Percentiles rank a stretch among this genome's conserved stretches.
These are phyloP conservation scores for Amblyjoppa fuscipennis DNA, from an alignment of 2,888 invertebrate genomes.

Conservation along the genomic window DNA sequence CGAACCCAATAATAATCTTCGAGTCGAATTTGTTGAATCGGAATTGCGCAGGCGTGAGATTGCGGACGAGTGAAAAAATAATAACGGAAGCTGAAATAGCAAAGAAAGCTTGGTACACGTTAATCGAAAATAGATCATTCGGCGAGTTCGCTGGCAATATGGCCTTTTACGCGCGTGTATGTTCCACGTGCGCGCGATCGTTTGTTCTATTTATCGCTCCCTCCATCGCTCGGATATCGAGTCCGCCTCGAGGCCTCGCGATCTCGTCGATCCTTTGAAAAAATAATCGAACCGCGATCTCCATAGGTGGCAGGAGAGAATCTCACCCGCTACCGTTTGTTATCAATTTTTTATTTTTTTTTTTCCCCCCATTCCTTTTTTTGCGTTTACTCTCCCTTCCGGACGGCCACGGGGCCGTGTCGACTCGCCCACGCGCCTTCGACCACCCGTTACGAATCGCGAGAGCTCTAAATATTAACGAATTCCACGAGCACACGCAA, in stretches of 20 bases:
- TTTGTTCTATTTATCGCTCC: constrained; percentile 30
- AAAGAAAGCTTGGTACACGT: constrained; percentile 45
- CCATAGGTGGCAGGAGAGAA: constrained; percentile 49
- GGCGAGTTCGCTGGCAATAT: constrained; percentile 73
- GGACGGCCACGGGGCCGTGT: constrained; percentile 53
- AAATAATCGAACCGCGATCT: constrained; percentile 72
- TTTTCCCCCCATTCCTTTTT: constrained; percentile 39
- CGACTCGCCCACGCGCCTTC: constrained; percentile 71
- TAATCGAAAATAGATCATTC: constrained; percentile 67
- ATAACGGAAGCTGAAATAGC: constrained; percentile 64
- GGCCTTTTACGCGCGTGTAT: constrained; percentile 31
- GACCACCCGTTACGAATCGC: constrained; percentile 77
- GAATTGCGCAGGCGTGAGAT: constrained; percentile 13
- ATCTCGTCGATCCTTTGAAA: constrained; percentile 72
- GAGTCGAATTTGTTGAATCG: constrained; percentile 39
- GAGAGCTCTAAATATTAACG: constrained; percentile 79
- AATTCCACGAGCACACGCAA: constrained; percentile 71
- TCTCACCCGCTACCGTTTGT: constrained; percentile 74
- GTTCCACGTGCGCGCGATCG: constrained; percentile 20
- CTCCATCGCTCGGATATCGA: neutral
- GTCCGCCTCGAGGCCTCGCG: constrained; percentile 20
- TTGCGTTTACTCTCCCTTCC: constrained; percentile 68
- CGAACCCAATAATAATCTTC: constrained; percentile 51
- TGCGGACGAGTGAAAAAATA: constrained; percentile 47
- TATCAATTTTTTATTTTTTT: constrained; percentile 65